Evolutionary conservation across 2,113 vertebrate species (phyloP), one percentile per base, ranked within the genome.

Genomic region (Panurus biarmicus): DNA sequence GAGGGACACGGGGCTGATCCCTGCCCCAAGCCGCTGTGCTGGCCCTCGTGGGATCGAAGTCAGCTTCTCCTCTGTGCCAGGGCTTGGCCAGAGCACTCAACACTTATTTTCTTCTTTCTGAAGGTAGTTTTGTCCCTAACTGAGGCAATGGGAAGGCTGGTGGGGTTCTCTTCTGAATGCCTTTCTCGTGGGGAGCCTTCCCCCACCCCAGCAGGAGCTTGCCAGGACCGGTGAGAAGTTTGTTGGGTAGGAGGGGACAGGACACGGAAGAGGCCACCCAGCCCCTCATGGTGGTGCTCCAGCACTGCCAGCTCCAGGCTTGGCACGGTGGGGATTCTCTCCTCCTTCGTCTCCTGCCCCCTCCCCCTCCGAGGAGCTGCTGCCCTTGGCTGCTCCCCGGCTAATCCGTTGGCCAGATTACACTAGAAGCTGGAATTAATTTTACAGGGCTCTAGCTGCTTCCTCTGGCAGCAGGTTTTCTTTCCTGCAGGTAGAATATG

Each of bases 341-440:
- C 44, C 47, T 92, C 48, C 62, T 90, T 67, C 20, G n/a, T 64
- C 73, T 85, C 45, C 57, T 3, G 4, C 44, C 58, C 50, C 6
- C 53, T 42, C 26, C 58, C 31, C 36, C 81, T 14, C 3, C 0
- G 0, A 91, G 73, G 94, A 88, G 80, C 79, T 21, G 0, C 21
- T 83, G 78, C 58, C 69, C 87, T 90, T 7, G 2, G 73, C 77
- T 3, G 9, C 76, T 90, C 66, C 62, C 77, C 1, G 1, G 80
- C 51, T 95, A 86, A 94, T 92, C 81, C 28, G 2, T 96, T 85
- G 74, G 67, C 78, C 91, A 93, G 89, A 94, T 92, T 94, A 91
- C 69, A 93, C 66, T 95, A 94, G 90, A 87, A 89, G 81, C 90
- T 87, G 95, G 87, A 91, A 95, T 87, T 95, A 83, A 82, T 92